These are phyloP conservation scores for Cyaniris semiargus DNA, from an alignment of 2,888 invertebrate genomes.

Conservation along the genomic window DNA sequence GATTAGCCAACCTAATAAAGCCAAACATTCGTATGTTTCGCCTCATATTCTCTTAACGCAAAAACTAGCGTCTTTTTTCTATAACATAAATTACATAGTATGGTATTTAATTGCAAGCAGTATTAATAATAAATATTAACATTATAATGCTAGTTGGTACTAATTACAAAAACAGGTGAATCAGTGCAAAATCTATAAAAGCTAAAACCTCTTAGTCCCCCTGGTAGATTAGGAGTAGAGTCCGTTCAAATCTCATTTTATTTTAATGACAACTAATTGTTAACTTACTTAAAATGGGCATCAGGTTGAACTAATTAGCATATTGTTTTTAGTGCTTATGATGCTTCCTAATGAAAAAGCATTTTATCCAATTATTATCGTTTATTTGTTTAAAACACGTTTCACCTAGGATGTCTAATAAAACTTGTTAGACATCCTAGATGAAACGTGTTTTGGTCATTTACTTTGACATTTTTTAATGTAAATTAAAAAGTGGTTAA, in stretches of 20 bases:
- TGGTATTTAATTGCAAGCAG: not conserved
- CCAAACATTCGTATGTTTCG: not conserved
- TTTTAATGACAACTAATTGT: too few species aligned
- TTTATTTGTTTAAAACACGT: not conserved
- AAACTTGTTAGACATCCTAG: not conserved
- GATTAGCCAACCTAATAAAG: not conserved
- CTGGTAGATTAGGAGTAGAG: too few species aligned
- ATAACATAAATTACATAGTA: not conserved
- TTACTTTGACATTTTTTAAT: conserved; percentile 1
- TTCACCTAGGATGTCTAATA: too few species aligned
- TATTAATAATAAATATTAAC: not conserved
- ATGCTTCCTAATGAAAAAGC: not conserved
- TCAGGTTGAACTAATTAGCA: too few species aligned
- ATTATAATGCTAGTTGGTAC: conserved; percentile 14
- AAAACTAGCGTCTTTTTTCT: not conserved
- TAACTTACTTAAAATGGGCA: too few species aligned
- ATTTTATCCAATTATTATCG: not conserved
- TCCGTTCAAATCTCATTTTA: too few species aligned
- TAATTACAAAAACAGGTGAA: conserved; percentile 10
- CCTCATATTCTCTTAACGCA: not conserved
- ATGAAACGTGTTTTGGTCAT: not conserved
- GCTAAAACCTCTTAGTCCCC: not conserved
- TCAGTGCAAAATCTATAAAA: conserved; percentile 9
- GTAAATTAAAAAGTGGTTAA: not conserved
- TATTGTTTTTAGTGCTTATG: too few species aligned